Percentiles rank a stretch among this genome's conserved stretches.
Conservation (phyloP, 1,140 invertebrate genomes). For the Muscidifurax raptorellus region DNA sequence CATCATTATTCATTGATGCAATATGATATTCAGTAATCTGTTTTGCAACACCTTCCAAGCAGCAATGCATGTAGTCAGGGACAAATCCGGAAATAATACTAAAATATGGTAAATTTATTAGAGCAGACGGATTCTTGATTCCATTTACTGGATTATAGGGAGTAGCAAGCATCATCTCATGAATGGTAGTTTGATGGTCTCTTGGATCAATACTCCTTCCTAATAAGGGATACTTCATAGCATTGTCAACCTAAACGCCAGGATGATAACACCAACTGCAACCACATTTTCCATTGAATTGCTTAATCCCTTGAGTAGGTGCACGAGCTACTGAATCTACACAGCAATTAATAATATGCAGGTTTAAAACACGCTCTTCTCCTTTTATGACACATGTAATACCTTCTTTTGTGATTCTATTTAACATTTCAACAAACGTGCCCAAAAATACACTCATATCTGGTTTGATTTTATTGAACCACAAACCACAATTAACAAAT, state of each 20-base stretch:
- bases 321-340: background rate
- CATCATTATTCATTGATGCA: background rate
- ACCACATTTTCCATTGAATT: constrained; percentile 27
- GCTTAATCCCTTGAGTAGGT: too few species aligned
- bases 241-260: background rate
- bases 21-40: background rate
- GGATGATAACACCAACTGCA: constrained; percentile 19
- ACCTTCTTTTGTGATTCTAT: background rate
- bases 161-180: background rate
- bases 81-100: too few species aligned
- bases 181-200: background rate
- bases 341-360: background rate
- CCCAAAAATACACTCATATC: constrained; percentile 27
- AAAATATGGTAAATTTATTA: too few species aligned
- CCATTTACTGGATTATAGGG: too few species aligned
- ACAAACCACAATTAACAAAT: constrained; percentile 1
- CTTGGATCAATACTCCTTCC: background rate
- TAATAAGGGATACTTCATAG: too few species aligned
- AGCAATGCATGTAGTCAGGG: too few species aligned
- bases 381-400: background rate
- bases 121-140: too few species aligned
- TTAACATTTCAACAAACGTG: constrained; percentile 5
- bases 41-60: too few species aligned
- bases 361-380: background rate
- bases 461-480: constrained; percentile 15